These are phyloP conservation scores for Autographa pulchrina DNA, from an alignment of 2,888 invertebrate genomes.

Conservation along the genomic window DNA sequence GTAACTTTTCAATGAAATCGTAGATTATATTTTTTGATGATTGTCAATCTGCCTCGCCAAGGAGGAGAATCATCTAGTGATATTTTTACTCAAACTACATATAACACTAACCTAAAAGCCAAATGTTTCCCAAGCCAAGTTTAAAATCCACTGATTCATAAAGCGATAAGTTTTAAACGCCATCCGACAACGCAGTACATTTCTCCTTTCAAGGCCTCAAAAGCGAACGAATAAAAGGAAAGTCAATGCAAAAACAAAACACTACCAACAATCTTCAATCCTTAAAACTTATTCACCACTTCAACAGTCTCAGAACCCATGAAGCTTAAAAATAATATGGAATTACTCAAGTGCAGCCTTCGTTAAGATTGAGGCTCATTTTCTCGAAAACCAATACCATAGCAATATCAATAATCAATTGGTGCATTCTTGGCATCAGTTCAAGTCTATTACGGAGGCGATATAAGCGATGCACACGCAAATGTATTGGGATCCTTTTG, in stretches of 20 bases:
- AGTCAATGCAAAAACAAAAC: neutral
- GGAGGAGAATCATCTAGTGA: no score
- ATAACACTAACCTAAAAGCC: no score
- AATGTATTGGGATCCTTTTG: constrained; percentile 81
- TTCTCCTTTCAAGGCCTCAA: neutral
- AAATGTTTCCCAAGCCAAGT: no score
- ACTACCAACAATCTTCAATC: constrained; percentile 23
- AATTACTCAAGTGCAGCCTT: constrained; percentile 64
- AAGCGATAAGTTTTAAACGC: no score
- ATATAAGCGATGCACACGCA: constrained; percentile 78
- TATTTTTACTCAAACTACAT: no score
- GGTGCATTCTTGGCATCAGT: constrained; percentile 86
- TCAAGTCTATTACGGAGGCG: constrained; percentile 85
- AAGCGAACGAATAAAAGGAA: constrained; percentile 9
- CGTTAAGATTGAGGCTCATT: constrained; percentile 73
- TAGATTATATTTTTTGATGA: no score
- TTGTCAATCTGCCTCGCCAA: no score
- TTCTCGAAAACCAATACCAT: constrained; percentile 83
- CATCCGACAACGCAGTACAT: neutral
- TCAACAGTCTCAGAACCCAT: constrained; percentile 26
- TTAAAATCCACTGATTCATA: no score
- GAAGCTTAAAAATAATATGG: constrained; percentile 55
- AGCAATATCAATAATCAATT: constrained; percentile 89
- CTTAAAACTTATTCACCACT: constrained; percentile 42
- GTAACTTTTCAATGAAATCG: neutral